phyloP scores from a whole-genome alignment of 2,113 vertebrate species.

The Cephalopterus ornatus region DNA sequence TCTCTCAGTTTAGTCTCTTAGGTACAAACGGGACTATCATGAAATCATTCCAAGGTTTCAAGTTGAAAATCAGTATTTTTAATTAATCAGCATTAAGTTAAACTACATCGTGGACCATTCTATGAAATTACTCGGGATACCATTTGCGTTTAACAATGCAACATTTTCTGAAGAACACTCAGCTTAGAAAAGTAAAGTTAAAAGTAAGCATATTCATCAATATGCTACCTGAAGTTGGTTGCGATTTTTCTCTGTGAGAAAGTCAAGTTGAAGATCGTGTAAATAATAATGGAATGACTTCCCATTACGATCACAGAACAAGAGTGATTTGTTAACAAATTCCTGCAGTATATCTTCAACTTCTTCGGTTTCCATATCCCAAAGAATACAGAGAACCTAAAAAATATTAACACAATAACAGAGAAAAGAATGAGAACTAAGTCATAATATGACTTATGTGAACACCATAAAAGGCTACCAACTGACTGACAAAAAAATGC shows the following conservation, averaged over 20 bases:
- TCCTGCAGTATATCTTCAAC: conserved; percentile 93
- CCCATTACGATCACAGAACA: conserved; percentile 88
- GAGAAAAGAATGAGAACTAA: conserved; percentile 6
- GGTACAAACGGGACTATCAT: not conserved
- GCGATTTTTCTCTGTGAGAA: conserved; percentile 89
- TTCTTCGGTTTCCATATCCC: conserved; percentile 91
- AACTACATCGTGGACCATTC: not conserved
- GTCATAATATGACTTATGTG: not conserved
- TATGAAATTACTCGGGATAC: not conserved
- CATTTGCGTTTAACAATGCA: not conserved
- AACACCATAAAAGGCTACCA: not conserved
- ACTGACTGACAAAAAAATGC: not conserved
- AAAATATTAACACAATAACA: not conserved
- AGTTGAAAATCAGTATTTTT: not conserved
- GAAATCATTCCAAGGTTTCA: not conserved
- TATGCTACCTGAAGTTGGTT: conserved; percentile 80
- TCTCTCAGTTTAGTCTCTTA: not conserved
- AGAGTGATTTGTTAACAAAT: conserved; percentile 94
- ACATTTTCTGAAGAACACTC: not conserved
- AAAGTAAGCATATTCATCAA: not conserved
- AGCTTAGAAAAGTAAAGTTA: not conserved
- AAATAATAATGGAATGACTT: conserved; percentile 91
- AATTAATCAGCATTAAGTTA: not conserved
- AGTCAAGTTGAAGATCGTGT: conserved; percentile 96
- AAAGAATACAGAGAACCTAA: conserved; percentile 90